These are phyloP conservation scores for Montipora sp. DNA, from an alignment of 64 coral and sea anemone species.

Conservation along the genomic window DNA sequence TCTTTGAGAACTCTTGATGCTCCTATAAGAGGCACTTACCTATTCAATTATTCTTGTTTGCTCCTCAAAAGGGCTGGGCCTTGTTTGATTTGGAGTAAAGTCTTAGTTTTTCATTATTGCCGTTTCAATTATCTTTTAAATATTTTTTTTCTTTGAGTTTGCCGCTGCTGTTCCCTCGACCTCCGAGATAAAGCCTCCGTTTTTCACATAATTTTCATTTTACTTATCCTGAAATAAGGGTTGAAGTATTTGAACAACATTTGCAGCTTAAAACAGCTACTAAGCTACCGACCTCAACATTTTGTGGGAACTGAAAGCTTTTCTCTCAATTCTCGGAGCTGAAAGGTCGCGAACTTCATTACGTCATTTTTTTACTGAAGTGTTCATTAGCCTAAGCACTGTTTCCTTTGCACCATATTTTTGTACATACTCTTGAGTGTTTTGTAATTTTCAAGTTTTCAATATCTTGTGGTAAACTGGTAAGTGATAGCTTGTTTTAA, in stretches of 20 bases:
- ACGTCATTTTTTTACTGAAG: not conserved
- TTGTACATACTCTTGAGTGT: constrained; percentile 37
- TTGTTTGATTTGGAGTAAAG: not conserved
- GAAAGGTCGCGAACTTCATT: not conserved
- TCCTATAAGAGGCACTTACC: too few species aligned
- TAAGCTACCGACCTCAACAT: not conserved
- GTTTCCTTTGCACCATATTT: not conserved
- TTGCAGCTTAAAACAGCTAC: not conserved
- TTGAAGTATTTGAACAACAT: not conserved
- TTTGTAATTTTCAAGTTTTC: constrained; percentile 23
- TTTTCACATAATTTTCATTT: too few species aligned
- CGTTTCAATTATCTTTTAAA: not conserved
- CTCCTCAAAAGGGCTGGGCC: constrained; percentile 30
- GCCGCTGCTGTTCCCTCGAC: not conserved
- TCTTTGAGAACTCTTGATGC: not conserved
- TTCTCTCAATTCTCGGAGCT: not conserved
- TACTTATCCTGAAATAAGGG: too few species aligned
- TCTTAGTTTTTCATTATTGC: too few species aligned
- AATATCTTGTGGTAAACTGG: not conserved
- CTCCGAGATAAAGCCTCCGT: too few species aligned
- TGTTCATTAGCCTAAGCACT: not conserved
- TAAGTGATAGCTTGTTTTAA: constrained; percentile 27
- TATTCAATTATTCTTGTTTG: not conserved
- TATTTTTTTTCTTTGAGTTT: not conserved
- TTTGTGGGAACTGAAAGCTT: not conserved